Evolutionary conservation across 2,888 invertebrate species (phyloP), one percentile per base, ranked within the genome.

Genomic region (Nesidiocoris tenuis): DNA sequence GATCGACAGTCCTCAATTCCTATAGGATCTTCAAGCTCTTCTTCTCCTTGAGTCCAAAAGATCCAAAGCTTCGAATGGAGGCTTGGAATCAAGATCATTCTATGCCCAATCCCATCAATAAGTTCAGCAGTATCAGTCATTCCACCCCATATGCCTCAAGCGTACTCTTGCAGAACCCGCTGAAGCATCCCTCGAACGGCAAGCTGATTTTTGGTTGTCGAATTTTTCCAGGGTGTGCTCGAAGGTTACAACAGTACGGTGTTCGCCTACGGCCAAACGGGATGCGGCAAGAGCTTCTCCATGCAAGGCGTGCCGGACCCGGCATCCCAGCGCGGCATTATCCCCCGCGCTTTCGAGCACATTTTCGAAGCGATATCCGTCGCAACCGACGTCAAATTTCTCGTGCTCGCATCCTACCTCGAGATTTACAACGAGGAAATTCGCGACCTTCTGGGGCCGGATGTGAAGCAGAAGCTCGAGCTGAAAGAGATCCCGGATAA

Each of bases 181-280:
- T n/a, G n/a, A n/a, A n/a, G n/a, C n/a, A n/a, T n/a, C n/a, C n/a
- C n/a, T n/a, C n/a, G n/a, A n/a, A n/a, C n/a, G n/a, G n/a, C n/a
- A n/a, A n/a, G n/a, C n/a, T n/a, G n/a, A n/a, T n/a, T n/a, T n/a
- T n/a, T n/a, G n/a, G n/a, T n/a, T n/a, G n/a, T n/a, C n/a, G n/a
- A n/a, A 17, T n/a, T 54, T 1, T 74, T 81, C 17, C 84, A 91
- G 87, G 93, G 93, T 77, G 93, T 94, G 0, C 86, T 95, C 74
- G 95, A 95, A 82, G 95, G 95, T 0, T 95, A 95, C 86, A 96
- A 95, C 85, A 93, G 93, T 18, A 95, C 95, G 0, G 93, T 96
- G 71, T 95, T 96, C 84, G 95, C 95, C 0, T 96, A 96, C 82
- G 95, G 95, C 0, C 95, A 95, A 85, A 95, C 95, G 0, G 95